phyloP scores from a whole-genome alignment of 2,113 vertebrate species.

The Hippoglossus stenolepis region DNA sequence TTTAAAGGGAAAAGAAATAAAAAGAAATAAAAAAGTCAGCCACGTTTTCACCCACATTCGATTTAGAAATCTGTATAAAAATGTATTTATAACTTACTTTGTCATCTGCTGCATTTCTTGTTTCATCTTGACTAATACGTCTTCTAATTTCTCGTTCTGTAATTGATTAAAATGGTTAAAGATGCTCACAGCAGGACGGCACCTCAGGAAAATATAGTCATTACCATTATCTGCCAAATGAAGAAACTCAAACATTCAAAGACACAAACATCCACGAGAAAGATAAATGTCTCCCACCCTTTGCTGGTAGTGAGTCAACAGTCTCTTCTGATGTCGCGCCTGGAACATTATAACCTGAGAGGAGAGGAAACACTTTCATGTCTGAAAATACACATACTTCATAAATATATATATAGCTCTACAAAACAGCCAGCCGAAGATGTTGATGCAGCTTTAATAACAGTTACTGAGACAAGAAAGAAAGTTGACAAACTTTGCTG shows the following conservation, averaged over 20 bases:
- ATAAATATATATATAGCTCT: neutral
- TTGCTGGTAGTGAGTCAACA: conserved; percentile 84
- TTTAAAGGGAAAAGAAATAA: conserved; percentile 39
- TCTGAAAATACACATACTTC: neutral
- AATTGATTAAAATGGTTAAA: conserved; percentile 14
- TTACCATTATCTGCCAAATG: neutral
- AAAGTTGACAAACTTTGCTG: conserved; percentile 82
- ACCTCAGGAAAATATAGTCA: neutral
- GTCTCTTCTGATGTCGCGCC: conserved; percentile 86
- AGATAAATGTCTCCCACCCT: conserved; percentile 78
- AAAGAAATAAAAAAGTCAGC: neutral
- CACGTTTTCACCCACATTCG: neutral
- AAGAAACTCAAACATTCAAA: neutral
- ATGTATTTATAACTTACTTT: conserved; percentile 77
- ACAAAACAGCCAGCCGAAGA: too few species aligned
- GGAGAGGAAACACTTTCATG: conserved; percentile 14
- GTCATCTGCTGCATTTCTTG: conserved; percentile 85
- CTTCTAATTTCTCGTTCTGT: conserved; percentile 87
- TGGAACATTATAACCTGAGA: conserved; percentile 90
- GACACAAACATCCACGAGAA: neutral
- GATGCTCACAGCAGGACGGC: neutral
- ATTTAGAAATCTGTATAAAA: neutral
- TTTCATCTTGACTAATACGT: conserved; percentile 81
- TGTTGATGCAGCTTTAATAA: neutral
- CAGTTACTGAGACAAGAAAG: neutral